Percentiles rank a stretch among this genome's conserved stretches.
Conservation (phyloP, 2,113 vertebrate genomes). For the Astur gentilis region DNA sequence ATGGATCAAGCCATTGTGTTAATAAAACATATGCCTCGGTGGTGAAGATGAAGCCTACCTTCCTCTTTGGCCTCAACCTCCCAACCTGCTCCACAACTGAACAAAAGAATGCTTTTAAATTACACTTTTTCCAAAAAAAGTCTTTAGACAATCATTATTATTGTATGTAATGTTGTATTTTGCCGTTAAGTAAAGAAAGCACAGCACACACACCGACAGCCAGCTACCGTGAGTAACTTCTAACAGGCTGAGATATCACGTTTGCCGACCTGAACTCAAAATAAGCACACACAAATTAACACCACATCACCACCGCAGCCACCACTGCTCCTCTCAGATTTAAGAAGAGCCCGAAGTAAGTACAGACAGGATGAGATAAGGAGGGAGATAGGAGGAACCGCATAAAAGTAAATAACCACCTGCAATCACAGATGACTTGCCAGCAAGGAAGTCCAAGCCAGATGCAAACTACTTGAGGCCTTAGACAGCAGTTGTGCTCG, state of each 20-base stretch:
- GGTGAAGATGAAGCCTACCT: neutral
- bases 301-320: neutral
- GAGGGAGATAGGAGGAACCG: neutral
- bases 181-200: neutral
- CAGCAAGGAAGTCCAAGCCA: neutral
- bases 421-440: neutral
- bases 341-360: neutral
- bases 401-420: neutral
- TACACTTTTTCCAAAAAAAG: neutral
- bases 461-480: neutral
- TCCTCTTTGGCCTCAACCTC: neutral
- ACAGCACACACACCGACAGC: accelerated
- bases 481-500: neutral
- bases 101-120: neutral
- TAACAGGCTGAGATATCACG: neutral
- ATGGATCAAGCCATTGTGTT: neutral
- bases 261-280: neutral
- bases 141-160: neutral
- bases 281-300: neutral
- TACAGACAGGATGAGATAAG: conserved; percentile 8
- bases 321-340: neutral
- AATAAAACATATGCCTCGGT: neutral
- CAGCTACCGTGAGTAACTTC: accelerated
- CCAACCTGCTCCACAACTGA: neutral
- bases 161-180: neutral